Evolutionary conservation across 2,888 invertebrate species (phyloP), one percentile per base, ranked within the genome.

Genomic region (Orthosia gracilis): DNA sequence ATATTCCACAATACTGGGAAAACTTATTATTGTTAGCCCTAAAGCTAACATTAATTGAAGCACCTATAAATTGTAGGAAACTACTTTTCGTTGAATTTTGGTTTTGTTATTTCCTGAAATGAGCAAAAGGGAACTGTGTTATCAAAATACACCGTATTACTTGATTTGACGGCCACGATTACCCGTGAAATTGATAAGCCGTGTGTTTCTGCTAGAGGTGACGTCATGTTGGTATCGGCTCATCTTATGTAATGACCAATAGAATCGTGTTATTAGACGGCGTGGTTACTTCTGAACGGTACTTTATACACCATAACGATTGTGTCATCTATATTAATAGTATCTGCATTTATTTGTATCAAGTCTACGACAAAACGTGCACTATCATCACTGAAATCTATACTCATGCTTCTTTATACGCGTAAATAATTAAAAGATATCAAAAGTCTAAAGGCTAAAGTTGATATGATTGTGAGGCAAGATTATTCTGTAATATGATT

Each of bases 231-330:
- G 75, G 54, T 80, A 78, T 77, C 69, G 40, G 69, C 69, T 75
- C 70, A 67, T 76, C 82, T 83, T 80, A 85, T 79, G 76, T 77
- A 82, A 82, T 87, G 82, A 83, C 73, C 80, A 87, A n/a, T n/a
- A n/a, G n/a, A n/a, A 78, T 85, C 68, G 57, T 68, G 69, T 71
- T 81, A 82, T 85, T 87, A 90, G 89, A 89, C 90, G 47, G 90
- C 86, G 69, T 80, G 87, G 87, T 85, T 76, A 76, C 80, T 72
- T 75, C 57, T 64, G 62, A 80, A 78, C 64, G 58, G 64, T 69
- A 67, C 23, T 66, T 26, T 52, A 57, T 31, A 54, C 68, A 79
- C 73, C 76, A 58, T 72, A 64, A 70, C 55, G 50, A 63, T 68
- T 55, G 65, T 80, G 55, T 69, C 58, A 81, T 84, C 47, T 65